Conservation (phyloP, 2,888 invertebrate species). For the Ryuthela nishihirai region DNA sequence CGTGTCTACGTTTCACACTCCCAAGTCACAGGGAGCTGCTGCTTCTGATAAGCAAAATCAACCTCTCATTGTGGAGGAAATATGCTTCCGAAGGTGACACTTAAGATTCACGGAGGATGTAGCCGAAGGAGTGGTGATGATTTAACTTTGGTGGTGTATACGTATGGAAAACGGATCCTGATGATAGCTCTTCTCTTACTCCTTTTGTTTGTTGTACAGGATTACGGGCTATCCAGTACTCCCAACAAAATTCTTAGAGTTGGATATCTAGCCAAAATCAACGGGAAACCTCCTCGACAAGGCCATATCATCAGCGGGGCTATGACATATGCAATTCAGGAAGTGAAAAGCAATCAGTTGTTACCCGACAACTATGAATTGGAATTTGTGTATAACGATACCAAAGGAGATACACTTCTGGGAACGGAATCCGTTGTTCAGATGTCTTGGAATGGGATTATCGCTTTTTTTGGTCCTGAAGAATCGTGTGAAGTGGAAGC, state of each 20-base stretch:
- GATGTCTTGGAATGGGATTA: slow-evolving; percentile 36
- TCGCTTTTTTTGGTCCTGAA: slow-evolving; percentile 72
- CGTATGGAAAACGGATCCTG: too few species aligned
- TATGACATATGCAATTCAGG: slow-evolving; percentile 28
- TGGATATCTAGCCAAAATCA: slow-evolving; percentile 36
- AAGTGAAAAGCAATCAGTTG: slow-evolving; percentile 14
- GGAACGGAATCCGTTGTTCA: slow-evolving; percentile 59
- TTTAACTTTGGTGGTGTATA: too few species aligned
- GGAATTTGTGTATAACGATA: slow-evolving; percentile 66
- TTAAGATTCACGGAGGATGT: too few species aligned
- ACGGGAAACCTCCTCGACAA: slow-evolving; percentile 19
- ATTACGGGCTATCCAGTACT: too few species aligned
- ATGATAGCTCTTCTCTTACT: too few species aligned
- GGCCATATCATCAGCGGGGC: slow-evolving; percentile 35
- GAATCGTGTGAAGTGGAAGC: slow-evolving; percentile 90
- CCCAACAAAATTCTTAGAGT: slow-evolving; percentile 9
- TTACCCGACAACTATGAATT: slow-evolving; percentile 65
- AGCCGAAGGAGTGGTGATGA: too few species aligned
- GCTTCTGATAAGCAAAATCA: too few species aligned
- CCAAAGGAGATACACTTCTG: slow-evolving; percentile 74
- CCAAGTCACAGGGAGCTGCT: too few species aligned
- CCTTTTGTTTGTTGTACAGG: too few species aligned
- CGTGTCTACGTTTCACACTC: too few species aligned
- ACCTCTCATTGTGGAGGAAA: too few species aligned
- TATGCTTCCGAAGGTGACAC: too few species aligned